A percentile compares a stretch with the other conserved stretches of the same genome.
Evolutionary conservation across 2,797 vertebrate species (phyloP).

Genomic region (Argentina silus): DNA sequence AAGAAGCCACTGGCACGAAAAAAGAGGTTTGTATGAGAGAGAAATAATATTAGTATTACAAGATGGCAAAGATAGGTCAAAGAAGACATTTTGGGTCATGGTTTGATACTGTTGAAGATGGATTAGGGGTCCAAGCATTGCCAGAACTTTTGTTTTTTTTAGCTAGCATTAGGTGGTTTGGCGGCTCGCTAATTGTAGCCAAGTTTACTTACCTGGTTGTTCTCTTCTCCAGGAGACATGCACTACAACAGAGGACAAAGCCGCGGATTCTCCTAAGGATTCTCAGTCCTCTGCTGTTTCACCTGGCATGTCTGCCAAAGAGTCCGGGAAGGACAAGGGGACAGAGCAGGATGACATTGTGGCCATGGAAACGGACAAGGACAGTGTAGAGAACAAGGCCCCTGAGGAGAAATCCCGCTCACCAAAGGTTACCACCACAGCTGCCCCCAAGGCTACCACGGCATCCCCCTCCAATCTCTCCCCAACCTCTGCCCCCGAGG

Average conservation of each 20-base stretch:
- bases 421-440: slow-evolving; percentile 38
- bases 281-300: slow-evolving; percentile 37
- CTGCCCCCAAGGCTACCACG: slow-evolving; percentile 36
- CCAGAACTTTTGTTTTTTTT: background rate
- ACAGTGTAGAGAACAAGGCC: slow-evolving; percentile 46
- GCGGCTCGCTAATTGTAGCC: background rate
- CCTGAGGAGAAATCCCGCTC: slow-evolving; percentile 46
- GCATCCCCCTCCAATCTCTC: slow-evolving; percentile 37
- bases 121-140: slow-evolving; percentile 1
- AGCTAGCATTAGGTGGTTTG: slow-evolving; percentile 2
- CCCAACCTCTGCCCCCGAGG: slow-evolving; percentile 35
- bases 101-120: background rate
- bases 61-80: background rate
- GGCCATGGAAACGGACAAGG: slow-evolving; percentile 60
- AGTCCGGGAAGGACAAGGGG: slow-evolving; percentile 17
- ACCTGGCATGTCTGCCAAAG: slow-evolving; percentile 23
- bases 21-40: slow-evolving; percentile 32
- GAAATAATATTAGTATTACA: too few species aligned
- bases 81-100: background rate
- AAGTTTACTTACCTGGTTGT: slow-evolving; percentile 2
- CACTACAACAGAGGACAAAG: slow-evolving; percentile 31
- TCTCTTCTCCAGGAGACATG: slow-evolving; percentile 52
- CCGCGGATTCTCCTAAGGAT: slow-evolving; percentile 46
- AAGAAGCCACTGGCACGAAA: slow-evolving; percentile 28
- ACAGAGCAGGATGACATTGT: slow-evolving; percentile 38